Conservation (phyloP, 2,888 invertebrate species). For the Eledone cirrhosa region DNA sequence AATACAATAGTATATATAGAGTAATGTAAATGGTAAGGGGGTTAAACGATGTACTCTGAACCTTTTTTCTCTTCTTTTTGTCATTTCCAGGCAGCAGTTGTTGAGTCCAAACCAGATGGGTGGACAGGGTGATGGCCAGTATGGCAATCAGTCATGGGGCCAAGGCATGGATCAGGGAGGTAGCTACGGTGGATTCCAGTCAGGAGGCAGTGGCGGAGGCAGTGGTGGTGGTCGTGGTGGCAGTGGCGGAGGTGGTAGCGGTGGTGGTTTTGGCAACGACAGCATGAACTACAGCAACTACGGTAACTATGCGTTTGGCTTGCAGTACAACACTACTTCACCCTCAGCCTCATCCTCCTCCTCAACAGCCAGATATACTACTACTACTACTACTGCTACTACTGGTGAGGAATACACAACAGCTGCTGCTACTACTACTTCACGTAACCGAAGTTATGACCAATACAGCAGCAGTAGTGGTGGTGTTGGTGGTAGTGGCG, state of each 20-base stretch:
- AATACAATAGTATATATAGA: no score
- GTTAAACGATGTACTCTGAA: background rate
- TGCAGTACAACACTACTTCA: background rate
- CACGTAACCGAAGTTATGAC: slow-evolving; percentile 12
- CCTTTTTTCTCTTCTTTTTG: background rate
- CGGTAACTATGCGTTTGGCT: background rate
- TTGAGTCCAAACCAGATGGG: slow-evolving; percentile 13
- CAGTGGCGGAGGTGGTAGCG: background rate
- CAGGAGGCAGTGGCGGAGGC: background rate
- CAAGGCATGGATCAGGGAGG: slow-evolving; percentile 23
- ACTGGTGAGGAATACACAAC: slow-evolving; percentile 11
- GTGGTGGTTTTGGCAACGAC: slow-evolving; percentile 11
- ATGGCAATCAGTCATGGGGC: slow-evolving; percentile 20
- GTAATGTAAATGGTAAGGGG: no score
- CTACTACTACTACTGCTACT: no score
- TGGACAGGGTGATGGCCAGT: slow-evolving; percentile 14
- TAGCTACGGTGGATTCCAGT: slow-evolving; percentile 23
- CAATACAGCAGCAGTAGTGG: background rate
- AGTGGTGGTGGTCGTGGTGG: background rate
- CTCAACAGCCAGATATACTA: no score
- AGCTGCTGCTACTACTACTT: no score
- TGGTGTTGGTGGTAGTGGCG: no score
- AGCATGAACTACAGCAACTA: slow-evolving; percentile 24
- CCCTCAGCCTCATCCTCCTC: slow-evolving; percentile 14
- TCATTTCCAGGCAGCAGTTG: background rate